A percentile compares a stretch with the other conserved stretches of the same genome.
phyloP scores from a whole-genome alignment of 2,113 vertebrate genomes.

The Pteropus alecto region DNA sequence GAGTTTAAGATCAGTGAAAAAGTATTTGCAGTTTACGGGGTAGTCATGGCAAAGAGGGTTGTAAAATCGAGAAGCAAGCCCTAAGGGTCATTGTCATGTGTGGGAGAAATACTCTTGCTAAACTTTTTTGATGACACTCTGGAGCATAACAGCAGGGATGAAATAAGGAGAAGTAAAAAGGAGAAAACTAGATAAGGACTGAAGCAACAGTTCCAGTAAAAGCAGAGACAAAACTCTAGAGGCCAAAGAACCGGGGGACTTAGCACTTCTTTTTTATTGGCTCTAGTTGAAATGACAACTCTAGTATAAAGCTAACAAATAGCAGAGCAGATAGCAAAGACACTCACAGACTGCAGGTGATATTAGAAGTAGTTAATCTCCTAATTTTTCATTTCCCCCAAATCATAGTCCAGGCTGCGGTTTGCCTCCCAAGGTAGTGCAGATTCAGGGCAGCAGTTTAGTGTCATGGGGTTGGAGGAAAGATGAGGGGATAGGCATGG shows the following conservation, averaged over 20 bases:
- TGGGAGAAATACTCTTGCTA: neutral
- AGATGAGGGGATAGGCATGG: accelerated
- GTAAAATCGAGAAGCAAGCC: neutral
- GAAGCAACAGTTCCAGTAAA: neutral
- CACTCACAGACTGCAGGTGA: neutral
- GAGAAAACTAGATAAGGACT: neutral
- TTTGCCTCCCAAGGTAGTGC: neutral
- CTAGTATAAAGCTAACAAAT: neutral
- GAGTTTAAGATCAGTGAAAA: neutral
- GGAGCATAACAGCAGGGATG: neutral
- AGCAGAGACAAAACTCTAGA: neutral
- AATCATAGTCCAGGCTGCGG: neutral
- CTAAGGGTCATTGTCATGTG: accelerated
- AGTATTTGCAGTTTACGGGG: neutral
- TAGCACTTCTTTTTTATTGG: neutral
- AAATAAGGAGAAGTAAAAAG: neutral
- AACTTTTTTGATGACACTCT: neutral
- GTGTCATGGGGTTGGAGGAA: accelerated
- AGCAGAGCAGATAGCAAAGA: neutral
- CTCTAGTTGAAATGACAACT: neutral
- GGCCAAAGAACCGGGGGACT: neutral
- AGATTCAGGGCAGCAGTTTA: neutral
- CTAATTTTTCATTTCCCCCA: neutral
- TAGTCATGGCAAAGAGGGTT: neutral
- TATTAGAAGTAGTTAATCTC: neutral